Evolutionary conservation across 2,888 invertebrate genomes (phyloP), one percentile per base, ranked within the genome.

Genomic region (Octonoba sinensis): DNA sequence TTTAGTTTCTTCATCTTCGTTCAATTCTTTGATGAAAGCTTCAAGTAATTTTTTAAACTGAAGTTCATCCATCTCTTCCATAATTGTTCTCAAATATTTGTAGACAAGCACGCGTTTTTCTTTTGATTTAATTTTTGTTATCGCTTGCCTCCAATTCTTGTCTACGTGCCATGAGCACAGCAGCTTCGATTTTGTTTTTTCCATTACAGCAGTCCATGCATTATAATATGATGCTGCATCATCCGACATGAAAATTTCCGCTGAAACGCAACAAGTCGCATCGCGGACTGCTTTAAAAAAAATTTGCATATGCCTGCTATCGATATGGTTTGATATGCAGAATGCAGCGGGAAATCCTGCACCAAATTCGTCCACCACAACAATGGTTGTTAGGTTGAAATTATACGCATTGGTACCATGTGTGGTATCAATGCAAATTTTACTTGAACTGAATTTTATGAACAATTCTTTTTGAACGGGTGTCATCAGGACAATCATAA

Each of bases 161-260:
- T n/a, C n/a, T n/a, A n/a, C 71, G 57, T 66, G n/a, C n/a, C n/a
- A n/a, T n/a, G n/a, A n/a, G n/a, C 84, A 83, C n/a, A 84, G 60
- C 3, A 84, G 60, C 4, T 36, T 47, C 18, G 49, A 24, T n/a
- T 75, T 49, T 4, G 69, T 44, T 16, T 36, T 62, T 11, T 56
- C 64, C 83, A 83, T 84, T 1, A 84, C 76, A 24, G 20, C n/a
- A n/a, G 36, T 18, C 85, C 84, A 85, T 16, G 84, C 84, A 81
- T 82, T 81, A 27, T 77, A 85, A 62, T 49, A 84, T 15, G 59
- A 20, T 82, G 76, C 8, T n/a, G 66, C 81, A 71, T 84, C 83
- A 77, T 85, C 84, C 12, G 67, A 74, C 84, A 85, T 85, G 70
- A 85, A 77, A 13, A 66, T 24, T 46, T 36, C 18, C 18, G 65